These are phyloP conservation scores for Hybognathus amarus DNA, from an alignment of 2,797 vertebrate species.

Conservation along the genomic window DNA sequence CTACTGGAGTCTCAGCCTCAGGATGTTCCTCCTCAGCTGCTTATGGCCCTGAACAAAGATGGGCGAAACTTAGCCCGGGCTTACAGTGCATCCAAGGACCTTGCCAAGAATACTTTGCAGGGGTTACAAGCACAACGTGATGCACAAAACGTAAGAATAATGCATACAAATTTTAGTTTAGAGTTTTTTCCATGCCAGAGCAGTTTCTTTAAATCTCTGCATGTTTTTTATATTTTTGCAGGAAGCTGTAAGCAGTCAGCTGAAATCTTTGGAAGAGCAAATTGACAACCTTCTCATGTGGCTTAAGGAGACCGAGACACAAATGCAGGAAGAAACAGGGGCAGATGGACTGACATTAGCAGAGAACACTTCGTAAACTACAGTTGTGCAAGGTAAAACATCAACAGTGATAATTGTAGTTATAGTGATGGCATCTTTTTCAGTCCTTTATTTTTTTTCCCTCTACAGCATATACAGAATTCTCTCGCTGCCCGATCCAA, in stretches of 20 bases:
- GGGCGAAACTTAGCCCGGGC: slow-evolving; percentile 87
- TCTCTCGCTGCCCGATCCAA: slow-evolving; percentile 76
- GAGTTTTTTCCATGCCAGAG: not conserved
- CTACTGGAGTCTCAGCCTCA: slow-evolving; percentile 78
- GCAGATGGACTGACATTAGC: slow-evolving; percentile 59
- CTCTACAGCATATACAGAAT: slow-evolving; percentile 82
- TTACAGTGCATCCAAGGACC: slow-evolving; percentile 78
- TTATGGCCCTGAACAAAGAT: slow-evolving; percentile 91
- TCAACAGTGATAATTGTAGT: not conserved
- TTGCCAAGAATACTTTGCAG: slow-evolving; percentile 77
- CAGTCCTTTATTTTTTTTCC: not conserved
- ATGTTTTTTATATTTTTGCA: slow-evolving; percentile 59
- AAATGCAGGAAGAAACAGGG: slow-evolving; percentile 64
- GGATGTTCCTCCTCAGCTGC: slow-evolving; percentile 89
- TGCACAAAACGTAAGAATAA: slow-evolving; percentile 78
- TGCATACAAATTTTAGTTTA: not conserved
- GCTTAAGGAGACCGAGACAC: slow-evolving; percentile 71
- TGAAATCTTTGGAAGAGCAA: slow-evolving; percentile 73
- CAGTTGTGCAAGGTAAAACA: slow-evolving; percentile 78
- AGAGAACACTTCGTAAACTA: slow-evolving; percentile 73
- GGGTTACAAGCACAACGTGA: slow-evolving; percentile 78
- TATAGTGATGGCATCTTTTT: not conserved
- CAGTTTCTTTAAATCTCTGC: not conserved
- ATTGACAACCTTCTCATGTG: slow-evolving; percentile 71
- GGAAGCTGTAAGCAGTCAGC: slow-evolving; percentile 77